Conservation (phyloP, 2,113 vertebrate genomes). For the Rhinolophus sinicus region DNA sequence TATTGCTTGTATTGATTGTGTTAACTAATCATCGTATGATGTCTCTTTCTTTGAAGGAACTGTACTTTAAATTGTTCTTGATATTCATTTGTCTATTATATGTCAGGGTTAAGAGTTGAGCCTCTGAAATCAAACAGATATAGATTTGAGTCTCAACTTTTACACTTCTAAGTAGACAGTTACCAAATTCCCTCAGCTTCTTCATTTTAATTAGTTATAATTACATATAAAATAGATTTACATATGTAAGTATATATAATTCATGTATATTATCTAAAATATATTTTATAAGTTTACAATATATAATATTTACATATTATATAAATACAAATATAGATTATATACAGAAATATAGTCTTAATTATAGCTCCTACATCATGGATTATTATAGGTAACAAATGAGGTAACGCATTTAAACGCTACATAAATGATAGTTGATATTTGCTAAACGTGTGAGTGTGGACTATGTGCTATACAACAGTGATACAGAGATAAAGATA, state of each 20-base stretch:
- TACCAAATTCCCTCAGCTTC: background rate
- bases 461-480: background rate
- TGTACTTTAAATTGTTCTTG: background rate
- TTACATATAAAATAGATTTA: background rate
- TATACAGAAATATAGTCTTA: background rate
- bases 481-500: background rate
- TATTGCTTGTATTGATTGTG: background rate
- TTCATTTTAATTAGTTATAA: constrained; percentile 12
- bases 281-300: background rate
- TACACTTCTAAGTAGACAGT: background rate
- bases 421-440: background rate
- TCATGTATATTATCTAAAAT: background rate
- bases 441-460: background rate
- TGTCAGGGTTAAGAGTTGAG: background rate
- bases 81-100: background rate
- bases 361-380: background rate
- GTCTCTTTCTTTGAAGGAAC: background rate
- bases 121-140: background rate
- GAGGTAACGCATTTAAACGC: background rate
- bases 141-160: background rate
- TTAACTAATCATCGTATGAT: background rate
- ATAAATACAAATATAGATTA: background rate
- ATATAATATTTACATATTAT: background rate
- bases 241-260: background rate
- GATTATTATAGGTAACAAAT: constrained; percentile 11